Percentiles rank a stretch among this genome's conserved stretches.
Evolutionary conservation across 2,888 invertebrate species (phyloP).

Genomic region (Auanema freiburgensis): DNA sequence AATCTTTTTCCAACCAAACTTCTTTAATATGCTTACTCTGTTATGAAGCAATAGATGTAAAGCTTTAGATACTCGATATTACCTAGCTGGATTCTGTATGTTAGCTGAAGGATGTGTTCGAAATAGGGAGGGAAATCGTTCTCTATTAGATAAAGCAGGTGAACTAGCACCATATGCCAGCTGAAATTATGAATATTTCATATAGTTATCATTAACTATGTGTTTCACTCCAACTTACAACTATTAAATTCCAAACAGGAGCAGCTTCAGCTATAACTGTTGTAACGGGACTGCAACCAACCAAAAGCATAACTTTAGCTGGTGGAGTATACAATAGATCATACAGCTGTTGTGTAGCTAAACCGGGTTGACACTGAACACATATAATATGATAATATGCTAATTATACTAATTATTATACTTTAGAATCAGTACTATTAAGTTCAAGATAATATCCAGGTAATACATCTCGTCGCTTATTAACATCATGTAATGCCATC

Average conservation of each 20-base stretch:
- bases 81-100: conserved; percentile 74
- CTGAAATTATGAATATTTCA: conserved; percentile 69
- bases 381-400: conserved; percentile 26
- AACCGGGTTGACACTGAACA: conserved; percentile 96
- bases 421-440: conserved; percentile 62
- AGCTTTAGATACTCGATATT: no score
- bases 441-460: conserved; percentile 59
- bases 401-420: conserved; percentile 14
- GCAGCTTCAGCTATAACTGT: conserved; percentile 98
- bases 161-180: conserved; percentile 98
- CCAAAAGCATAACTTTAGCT: conserved; percentile 88
- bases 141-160: conserved; percentile 93
- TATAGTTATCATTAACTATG: conserved; percentile 4
- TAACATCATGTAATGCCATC: conserved; percentile 93
- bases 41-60: no score
- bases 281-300: conserved; percentile 95
- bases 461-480: conserved; percentile 50
- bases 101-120: conserved; percentile 98
- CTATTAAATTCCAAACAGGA: conserved; percentile 99
- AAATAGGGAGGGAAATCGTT: conserved; percentile 94
- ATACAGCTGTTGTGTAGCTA: conserved; percentile 97
- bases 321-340: conserved; percentile 84
- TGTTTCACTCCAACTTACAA: conserved; percentile 75
- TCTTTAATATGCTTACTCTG: conserved; percentile 89
- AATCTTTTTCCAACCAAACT: conserved; percentile 94